Evolutionary conservation across 2,797 vertebrate species (phyloP).

Genomic region (Taenioides sp.): DNA sequence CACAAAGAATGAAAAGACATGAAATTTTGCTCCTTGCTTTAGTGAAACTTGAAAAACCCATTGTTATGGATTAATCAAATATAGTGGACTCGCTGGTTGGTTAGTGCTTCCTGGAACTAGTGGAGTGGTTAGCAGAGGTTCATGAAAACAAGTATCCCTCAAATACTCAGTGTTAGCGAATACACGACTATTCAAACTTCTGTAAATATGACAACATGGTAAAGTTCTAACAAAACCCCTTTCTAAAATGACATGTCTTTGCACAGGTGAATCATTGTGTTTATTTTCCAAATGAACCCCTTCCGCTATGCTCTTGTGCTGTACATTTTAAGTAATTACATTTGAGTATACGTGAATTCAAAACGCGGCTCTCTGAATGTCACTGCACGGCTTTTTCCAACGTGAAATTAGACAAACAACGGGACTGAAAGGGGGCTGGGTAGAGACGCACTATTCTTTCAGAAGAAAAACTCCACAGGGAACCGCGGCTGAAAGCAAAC

Average conservation of each 20-base stretch:
- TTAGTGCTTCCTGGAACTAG: too few species aligned
- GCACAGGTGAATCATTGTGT: not conserved
- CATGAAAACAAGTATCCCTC: too few species aligned
- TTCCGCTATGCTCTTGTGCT: slow-evolving; percentile 11
- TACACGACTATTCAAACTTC: too few species aligned
- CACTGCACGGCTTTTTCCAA: slow-evolving; percentile 16
- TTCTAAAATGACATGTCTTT: not conserved
- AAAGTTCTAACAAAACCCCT: not conserved
- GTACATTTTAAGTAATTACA: slow-evolving; percentile 24
- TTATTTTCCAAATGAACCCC: slow-evolving; percentile 8
- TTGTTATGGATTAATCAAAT: too few species aligned
- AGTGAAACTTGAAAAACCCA: too few species aligned
- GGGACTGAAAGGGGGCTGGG: slow-evolving; percentile 21
- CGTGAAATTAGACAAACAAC: slow-evolving; percentile 29
- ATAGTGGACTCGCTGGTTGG: too few species aligned
- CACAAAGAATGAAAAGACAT: too few species aligned
- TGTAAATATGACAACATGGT: too few species aligned
- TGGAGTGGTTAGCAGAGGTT: too few species aligned
- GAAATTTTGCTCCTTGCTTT: too few species aligned
- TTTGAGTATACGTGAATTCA: slow-evolving; percentile 25
- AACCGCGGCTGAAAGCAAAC: slow-evolving; percentile 14
- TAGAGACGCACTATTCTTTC: slow-evolving; percentile 1
- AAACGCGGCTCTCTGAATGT: slow-evolving; percentile 46
- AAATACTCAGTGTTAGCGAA: too few species aligned
- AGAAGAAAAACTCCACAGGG: slow-evolving; percentile 25